Evolutionary conservation across 2,888 invertebrate species (phyloP), one percentile per base, ranked within the genome.

Genomic region (Galeopsomyia nigrocyanea): DNA sequence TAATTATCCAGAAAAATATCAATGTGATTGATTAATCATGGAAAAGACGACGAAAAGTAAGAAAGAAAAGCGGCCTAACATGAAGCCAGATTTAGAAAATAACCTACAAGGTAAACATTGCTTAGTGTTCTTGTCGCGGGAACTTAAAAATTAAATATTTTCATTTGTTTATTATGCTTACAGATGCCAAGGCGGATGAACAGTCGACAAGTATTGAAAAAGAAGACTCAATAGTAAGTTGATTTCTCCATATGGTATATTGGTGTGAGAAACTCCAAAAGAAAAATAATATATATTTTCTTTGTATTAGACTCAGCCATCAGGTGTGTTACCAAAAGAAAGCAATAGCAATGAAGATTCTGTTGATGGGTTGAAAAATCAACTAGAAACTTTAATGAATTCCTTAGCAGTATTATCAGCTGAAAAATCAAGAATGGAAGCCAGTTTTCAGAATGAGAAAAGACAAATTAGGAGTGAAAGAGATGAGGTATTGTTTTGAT

Each of bases 341-440:
- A 61, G 64, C 17, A 21, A 75, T 10, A 75, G 50, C 19, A 82
- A 81, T 72, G 75, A 74, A 39, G 85, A 86, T 63, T 82, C 82
- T 2, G 76, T 80, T 13, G 85, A 84, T n/a, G 83, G 85, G 61
- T 77, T 86, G 58, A 85, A 83, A 78, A 82, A 80, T 47, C 90
- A 90, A 79, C 87, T 93, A 22, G 88, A 90, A 10, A 90, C 91
- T 0, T 87, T 93, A 17, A 92, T 91, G 86, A 88, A 92, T 78
- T 92, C 95, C 0, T 85, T 96, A 60, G 90, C 94, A 0, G 94
- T 94, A 0, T 87, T 96, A 46, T 91, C 94, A 0, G 92, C 92
- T 3, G 95, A 96, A 84, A 96, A 96, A 82, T 91, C 94, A 0
- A 90, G 93, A 57, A 92, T 95, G 91, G 96, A 96, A 86, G 92